Percentiles rank a stretch among this genome's conserved stretches.
These are phyloP conservation scores for Anguilla rostrata DNA, from an alignment of 2,113 vertebrate genomes.

Conservation along the genomic window DNA sequence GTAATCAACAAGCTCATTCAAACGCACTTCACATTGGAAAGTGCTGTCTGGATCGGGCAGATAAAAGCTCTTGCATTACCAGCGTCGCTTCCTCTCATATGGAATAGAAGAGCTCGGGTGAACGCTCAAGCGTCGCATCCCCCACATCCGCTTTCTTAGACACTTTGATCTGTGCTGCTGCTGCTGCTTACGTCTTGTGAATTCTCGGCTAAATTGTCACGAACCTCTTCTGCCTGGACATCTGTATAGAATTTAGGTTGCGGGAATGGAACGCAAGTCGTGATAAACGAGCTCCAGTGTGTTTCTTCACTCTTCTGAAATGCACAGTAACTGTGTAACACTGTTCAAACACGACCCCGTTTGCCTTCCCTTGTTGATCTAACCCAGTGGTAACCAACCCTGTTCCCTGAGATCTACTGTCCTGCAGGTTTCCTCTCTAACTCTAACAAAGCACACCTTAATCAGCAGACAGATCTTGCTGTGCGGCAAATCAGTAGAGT, in stretches of 20 bases:
- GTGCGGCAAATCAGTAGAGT: too few species aligned
- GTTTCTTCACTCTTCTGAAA: background rate
- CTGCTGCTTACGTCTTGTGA: conserved; percentile 4
- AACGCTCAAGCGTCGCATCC: conserved; percentile 3
- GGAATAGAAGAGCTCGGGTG: background rate
- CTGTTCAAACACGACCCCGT: background rate
- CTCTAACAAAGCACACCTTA: too few species aligned
- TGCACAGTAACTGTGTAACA: background rate
- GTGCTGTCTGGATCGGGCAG: conserved; percentile 23
- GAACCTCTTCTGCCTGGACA: background rate
- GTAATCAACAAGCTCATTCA: conserved; percentile 22
- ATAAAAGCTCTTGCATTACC: conserved; percentile 9
- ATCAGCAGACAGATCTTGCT: too few species aligned
- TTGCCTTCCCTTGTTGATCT: background rate
- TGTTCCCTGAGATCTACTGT: too few species aligned
- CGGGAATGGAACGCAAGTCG: background rate
- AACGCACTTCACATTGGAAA: conserved; percentile 22
- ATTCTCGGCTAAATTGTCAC: conserved; percentile 8
- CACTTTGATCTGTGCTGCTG: conserved; percentile 18
- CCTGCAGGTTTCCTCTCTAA: too few species aligned
- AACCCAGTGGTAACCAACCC: background rate
- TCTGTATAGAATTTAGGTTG: background rate
- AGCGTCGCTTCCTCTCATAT: background rate
- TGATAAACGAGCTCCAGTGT: background rate
- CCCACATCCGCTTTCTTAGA: background rate